Percentiles rank a stretch among this genome's conserved stretches.
These are phyloP conservation scores for Sicus ferrugineus DNA, from an alignment of 2,888 invertebrate species.

Conservation along the genomic window DNA sequence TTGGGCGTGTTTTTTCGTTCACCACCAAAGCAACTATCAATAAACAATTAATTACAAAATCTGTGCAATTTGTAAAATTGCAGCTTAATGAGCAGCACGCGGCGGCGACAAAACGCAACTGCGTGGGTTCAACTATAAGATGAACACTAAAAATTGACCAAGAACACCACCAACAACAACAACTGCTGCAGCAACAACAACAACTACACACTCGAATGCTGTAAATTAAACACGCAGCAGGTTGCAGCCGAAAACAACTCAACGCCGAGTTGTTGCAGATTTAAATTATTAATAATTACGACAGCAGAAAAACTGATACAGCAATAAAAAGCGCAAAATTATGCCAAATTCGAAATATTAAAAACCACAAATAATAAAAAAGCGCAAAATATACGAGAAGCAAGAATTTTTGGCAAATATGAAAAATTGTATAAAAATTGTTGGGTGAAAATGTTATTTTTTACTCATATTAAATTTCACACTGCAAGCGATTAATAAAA, in stretches of 20 bases:
- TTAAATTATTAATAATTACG: slow-evolving; percentile 25
- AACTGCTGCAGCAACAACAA: slow-evolving; percentile 3
- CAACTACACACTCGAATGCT: neutral
- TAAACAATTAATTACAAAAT: slow-evolving; percentile 14
- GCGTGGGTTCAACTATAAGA: slow-evolving; percentile 2
- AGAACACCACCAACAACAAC: slow-evolving; percentile 8
- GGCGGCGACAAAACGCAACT: neutral
- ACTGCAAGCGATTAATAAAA: slow-evolving; percentile 21
- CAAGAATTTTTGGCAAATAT: neutral
- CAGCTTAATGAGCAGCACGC: slow-evolving; percentile 22
- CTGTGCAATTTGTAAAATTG: slow-evolving; percentile 3
- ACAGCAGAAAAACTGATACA: neutral
- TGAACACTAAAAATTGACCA: neutral
- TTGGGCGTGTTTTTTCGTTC: too few relatives aligned
- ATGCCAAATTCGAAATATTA: too few relatives aligned
- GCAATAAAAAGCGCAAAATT: neutral
- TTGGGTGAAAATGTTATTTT: slow-evolving; percentile 4
- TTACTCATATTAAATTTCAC: slow-evolving; percentile 25
- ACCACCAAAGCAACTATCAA: too few relatives aligned
- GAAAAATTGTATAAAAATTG: neutral
- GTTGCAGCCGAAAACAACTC: slow-evolving; percentile 20
- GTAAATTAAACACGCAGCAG: slow-evolving; percentile 16
- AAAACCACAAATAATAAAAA: neutral
- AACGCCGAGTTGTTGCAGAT: slow-evolving; percentile 10
- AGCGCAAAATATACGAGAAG: neutral